Evolutionary conservation across 2,888 invertebrate species (phyloP), one percentile per base, ranked within the genome.

Genomic region (Archips crataeganus): DNA sequence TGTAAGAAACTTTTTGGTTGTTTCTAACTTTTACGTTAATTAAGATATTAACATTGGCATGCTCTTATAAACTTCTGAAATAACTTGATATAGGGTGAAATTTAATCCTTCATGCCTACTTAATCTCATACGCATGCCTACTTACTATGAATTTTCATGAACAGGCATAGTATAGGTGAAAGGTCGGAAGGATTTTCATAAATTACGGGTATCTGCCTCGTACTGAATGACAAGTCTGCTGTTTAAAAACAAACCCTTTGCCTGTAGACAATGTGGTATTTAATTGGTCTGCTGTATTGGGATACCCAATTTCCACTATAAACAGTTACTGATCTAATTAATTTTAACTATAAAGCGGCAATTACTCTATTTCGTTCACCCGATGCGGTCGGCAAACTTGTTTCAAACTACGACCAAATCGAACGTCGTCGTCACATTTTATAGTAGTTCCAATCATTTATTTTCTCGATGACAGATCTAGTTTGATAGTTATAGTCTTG

Each of bases 161-260:
- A 63, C 49, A 68, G 2, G 54, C 72, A 15, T 32, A 32, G 51
- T 71, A 71, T 73, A 69, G 68, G 59, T 69, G 64, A 73, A 70
- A 73, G 68, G 68, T 73, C 59, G 59, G 59, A 49, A 49, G 63
- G 73, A 54, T 73, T 73, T 73, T 73, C 57, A 73, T 73, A 73
- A 73, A 73, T 73, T 73, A 73, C 49, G 39, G 5, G 47, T 63
- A 62, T 49, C 47, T 63, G 62, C 63, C 72, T 59, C n/a, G 59
- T 57, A 62, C 36, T 73, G 57, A 57, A 72, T 68, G 57, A 32
- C 23, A 68, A 68, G 32, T 9, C 5, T 8, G 36, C 57, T 36
- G 66, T 67, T 72, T 45, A 67, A 63, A 67, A 47, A 63, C 36
- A 57, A 72, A 32, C 32, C 57, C 57, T 62, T 39, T 36, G 13